phyloP scores from a whole-genome alignment of 2,797 vertebrate genomes.

The Capromys pilorides region DNA sequence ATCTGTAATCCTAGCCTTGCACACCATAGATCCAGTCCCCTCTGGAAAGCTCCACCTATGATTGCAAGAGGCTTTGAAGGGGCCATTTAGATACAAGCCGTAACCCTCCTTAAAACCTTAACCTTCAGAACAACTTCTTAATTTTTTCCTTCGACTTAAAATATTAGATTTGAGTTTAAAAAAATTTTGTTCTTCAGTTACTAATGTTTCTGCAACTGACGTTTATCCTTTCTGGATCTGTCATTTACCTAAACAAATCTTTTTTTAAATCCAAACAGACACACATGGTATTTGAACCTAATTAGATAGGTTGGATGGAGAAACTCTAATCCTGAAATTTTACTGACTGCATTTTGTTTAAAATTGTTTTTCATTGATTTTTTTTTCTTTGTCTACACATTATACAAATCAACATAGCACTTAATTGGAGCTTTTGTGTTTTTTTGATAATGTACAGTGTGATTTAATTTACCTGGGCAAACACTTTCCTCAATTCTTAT shows the following conservation, averaged over 20 bases:
- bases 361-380: constrained; percentile 20
- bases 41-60: background rate
- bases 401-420: background rate
- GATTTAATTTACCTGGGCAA: background rate
- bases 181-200: background rate
- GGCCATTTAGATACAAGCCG: background rate
- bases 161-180: background rate
- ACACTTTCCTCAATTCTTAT: background rate
- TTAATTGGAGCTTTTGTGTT: background rate
- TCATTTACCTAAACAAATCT: constrained; percentile 11
- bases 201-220: background rate
- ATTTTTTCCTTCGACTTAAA: background rate
- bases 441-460: background rate
- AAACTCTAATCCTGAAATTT: background rate
- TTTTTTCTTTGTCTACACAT: background rate
- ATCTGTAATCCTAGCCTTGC: background rate
- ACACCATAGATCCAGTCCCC: background rate
- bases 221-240: background rate
- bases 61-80: background rate
- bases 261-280: background rate
- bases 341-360: background rate
- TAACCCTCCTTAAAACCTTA: background rate
- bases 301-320: background rate
- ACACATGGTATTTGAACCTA: background rate
- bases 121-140: background rate